Conservation (phyloP, 2,113 vertebrate genomes). For the Eidolon helvum region DNA sequence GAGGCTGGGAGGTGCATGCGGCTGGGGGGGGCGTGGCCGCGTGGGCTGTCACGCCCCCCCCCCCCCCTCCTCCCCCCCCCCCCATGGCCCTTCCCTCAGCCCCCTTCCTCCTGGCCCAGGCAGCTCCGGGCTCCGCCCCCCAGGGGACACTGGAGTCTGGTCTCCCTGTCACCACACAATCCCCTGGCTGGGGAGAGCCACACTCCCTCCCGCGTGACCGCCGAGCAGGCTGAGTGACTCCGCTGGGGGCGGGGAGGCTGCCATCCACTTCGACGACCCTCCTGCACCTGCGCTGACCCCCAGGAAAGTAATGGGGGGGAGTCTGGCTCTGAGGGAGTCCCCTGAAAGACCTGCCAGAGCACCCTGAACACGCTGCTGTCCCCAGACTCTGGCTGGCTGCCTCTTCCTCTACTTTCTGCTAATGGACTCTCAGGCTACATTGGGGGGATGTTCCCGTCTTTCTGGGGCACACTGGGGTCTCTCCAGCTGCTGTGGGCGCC, state of each 20-base stretch:
- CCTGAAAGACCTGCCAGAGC: neutral
- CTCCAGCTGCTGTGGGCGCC: neutral
- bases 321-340: too few species aligned
- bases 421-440: neutral
- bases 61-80: too few species aligned
- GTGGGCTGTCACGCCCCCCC: too few species aligned
- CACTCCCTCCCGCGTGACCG: neutral
- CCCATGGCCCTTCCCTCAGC: too few species aligned
- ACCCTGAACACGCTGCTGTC: neutral
- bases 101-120: too few species aligned
- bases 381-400: fast-evolving
- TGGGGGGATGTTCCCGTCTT: too few species aligned
- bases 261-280: too few species aligned
- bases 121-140: neutral
- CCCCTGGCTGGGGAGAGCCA: neutral
- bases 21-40: too few species aligned
- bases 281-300: neutral
- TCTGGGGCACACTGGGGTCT: neutral
- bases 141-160: neutral
- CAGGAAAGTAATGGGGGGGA: neutral
- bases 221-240: neutral
- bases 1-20: neutral
- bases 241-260: too few species aligned
- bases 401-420: neutral
- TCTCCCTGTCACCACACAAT: neutral